Evolutionary conservation across 2,113 vertebrate genomes (phyloP), one percentile per base, ranked within the genome.

Genomic region (Campylomormyrus tamandua): DNA sequence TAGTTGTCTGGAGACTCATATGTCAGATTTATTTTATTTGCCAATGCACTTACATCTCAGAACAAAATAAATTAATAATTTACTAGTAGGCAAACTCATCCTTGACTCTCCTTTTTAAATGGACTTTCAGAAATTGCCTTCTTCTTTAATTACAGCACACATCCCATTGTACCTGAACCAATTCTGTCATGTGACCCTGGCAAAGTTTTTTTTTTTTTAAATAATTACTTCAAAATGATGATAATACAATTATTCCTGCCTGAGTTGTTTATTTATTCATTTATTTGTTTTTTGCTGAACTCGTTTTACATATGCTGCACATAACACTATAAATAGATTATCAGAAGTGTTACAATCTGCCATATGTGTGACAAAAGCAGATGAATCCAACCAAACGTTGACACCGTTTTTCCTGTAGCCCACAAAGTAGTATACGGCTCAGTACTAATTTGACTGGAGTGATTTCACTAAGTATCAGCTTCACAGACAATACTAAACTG

Each of bases 21-120:
- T 24, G 45, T 42, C 11, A 21, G 39, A 88, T 45, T 45, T 88
- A 7, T 88, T 39, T 45, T n/a, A 66, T 66, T 39, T 56, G 49
- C 9, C 17, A 87, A 11, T 87, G n/a, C 17, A 84, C 56, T 87
- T 48, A 86, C 10, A 49, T 70, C 80, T 89, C 56, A 21, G 50
- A 70, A 53, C 62, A 77, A 31, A 39, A 46, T 46, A 46, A 89
- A 15, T n/a, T 83, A 90, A 56, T 87, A 77, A 90, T 42, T 80
- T 24, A 70, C 84, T 74, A 45, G 56, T 83, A 31, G 49, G 52
- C 66, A 88, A 90, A 88, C n/a, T 87, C 84, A 21, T 48, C 35
- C 66, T 83, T 52, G 86, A n/a, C 35, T 15, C 24, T 27, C 6
- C 53, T 21, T 7, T 90, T 90, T 39, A 46, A 77, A 35, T 56